Conservation (phyloP, 1,140 invertebrate species). For the Drosophila auraria region DNA sequence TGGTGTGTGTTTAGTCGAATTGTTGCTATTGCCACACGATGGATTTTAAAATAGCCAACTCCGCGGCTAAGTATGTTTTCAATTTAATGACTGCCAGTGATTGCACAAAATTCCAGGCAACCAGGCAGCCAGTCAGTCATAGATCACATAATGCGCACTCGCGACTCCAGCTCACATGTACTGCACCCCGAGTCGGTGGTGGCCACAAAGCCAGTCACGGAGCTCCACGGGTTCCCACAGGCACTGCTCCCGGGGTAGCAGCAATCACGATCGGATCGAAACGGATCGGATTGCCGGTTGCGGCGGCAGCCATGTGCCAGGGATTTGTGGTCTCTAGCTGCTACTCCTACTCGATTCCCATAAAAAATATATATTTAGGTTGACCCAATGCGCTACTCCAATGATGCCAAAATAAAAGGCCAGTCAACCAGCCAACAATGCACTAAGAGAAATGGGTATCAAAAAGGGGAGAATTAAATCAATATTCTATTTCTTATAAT, state of each 20-base stretch:
- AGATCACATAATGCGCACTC: constrained; percentile 40
- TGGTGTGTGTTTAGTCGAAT: constrained; percentile 50
- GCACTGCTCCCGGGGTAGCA: constrained; percentile 26
- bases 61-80: constrained; percentile 53
- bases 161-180: constrained; percentile 22
- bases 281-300: constrained; percentile 41
- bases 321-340: neutral
- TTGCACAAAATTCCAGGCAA: constrained; percentile 66
- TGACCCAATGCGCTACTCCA: constrained; percentile 18
- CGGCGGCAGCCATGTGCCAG: constrained; percentile 35
- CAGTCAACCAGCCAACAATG: constrained; percentile 1
- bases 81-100: constrained; percentile 78
- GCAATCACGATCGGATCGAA: constrained; percentile 53
- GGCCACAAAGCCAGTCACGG: constrained; percentile 23
- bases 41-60: constrained; percentile 72
- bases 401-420: constrained; percentile 8
- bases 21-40: constrained; percentile 63
- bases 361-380: neutral
- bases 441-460: neutral
- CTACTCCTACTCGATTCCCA: constrained; percentile 11
- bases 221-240: constrained; percentile 51
- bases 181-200: constrained; percentile 3
- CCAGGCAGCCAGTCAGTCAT: constrained; percentile 30
- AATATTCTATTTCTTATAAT: too few species aligned
- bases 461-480: neutral